Base-by-base conservation (phyloP, 1,140 invertebrate genomes). In the Nasonia giraulti region DNA sequence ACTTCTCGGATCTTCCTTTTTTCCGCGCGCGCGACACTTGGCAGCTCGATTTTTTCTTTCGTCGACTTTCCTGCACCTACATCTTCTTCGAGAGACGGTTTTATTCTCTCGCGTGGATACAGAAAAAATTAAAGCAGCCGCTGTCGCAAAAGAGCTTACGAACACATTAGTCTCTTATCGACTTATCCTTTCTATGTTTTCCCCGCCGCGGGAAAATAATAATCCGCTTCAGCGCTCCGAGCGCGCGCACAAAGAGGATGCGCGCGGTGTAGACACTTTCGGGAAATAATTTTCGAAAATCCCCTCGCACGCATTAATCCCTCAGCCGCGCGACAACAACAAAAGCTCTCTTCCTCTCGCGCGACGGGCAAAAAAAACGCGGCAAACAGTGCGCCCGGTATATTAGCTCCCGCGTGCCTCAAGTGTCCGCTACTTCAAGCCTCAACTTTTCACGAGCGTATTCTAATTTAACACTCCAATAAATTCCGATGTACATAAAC, bases 401-500 rank as follows among this genome's bases (percentile, higher is more conserved):
- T 80, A 80, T 79, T 66, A 44, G 17, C 79, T 71, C 17, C 20
- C n/a, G 17, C 31, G 23, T 62, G 44, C 3, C 23, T 17, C 71
- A 20, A 20, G 31, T 11, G 23, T 33, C 6, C 23, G 31, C 69
- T 80, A 37, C 78, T 80, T 69, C n/a, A 78, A 37, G 5, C 33
- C 33, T 7, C 40, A 44, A 47, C 6, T 74, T 50, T 82, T 73
- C 80, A 82, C 68, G 47, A 74, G 80, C 68, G 33, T n/a, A n/a
- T n/a, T n/a, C n/a, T n/a, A n/a, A n/a, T n/a, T n/a, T n/a, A n/a
- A n/a, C n/a, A n/a, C n/a, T n/a, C n/a, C n/a, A n/a, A n/a, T n/a
- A n/a, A n/a, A n/a, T 80, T 84, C 37, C 33, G 68, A 84, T 66
- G 47, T 74, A 84, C 27, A 55, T 74, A 76, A 33, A 33, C 31